phyloP scores from a whole-genome alignment of 2,797 vertebrate genomes.

The Sciurus vulgaris region DNA sequence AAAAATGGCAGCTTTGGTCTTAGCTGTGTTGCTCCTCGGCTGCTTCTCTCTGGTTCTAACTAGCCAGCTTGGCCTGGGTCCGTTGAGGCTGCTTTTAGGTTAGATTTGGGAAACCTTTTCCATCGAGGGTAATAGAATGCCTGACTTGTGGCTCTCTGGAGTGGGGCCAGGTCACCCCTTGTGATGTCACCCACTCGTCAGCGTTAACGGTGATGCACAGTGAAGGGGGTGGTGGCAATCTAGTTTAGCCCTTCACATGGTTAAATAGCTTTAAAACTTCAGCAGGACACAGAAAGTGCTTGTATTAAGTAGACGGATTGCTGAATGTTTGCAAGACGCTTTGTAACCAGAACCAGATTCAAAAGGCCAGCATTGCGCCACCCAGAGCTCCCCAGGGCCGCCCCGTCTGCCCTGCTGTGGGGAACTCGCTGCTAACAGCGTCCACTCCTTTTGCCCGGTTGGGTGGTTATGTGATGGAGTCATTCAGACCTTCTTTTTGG shows the following conservation, averaged over 20 bases:
- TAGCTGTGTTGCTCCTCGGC: not conserved
- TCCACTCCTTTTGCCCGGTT: not conserved
- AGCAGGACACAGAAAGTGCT: not conserved
- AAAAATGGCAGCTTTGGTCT: not conserved
- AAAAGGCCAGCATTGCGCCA: fast-evolving
- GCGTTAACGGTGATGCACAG: fast-evolving
- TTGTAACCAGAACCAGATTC: not conserved
- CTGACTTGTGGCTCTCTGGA: not conserved
- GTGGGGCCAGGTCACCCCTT: not conserved
- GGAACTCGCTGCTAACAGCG: not conserved
- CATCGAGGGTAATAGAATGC: not conserved
- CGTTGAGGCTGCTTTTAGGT: not conserved
- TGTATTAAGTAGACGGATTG: not conserved
- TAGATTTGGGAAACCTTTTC: not conserved
- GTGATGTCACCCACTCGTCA: not conserved
- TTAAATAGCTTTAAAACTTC: not conserved
- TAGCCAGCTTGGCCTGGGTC: not conserved
- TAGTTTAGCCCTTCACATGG: not conserved
- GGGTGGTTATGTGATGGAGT: not conserved
- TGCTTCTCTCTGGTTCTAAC: constrained; percentile 24
- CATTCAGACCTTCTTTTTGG: not conserved
- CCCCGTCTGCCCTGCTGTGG: not conserved
- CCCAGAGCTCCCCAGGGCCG: not conserved
- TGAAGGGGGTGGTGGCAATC: not conserved
- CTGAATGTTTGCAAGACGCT: not conserved